Base-by-base conservation (phyloP, 2,888 invertebrate genomes). In the Acrobasis repandana region DNA sequence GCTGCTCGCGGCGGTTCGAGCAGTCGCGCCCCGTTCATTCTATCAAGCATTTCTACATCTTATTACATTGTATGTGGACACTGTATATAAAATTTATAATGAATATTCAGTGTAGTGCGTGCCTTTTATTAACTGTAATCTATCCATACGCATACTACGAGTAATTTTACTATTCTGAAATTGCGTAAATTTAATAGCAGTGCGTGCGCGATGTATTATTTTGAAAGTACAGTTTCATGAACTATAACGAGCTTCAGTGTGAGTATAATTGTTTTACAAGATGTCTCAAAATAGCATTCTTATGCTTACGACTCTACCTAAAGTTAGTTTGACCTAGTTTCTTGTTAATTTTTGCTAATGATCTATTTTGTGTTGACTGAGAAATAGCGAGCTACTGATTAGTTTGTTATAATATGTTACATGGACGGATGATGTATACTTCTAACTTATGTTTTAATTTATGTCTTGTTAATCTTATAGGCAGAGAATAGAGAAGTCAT, bases 381-480 rank as follows among this genome's bases (percentile, higher is more conserved):
- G 15, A 52, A 36, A 52, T 43, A 43, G 43, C 43, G n/a, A 43
- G 36, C 36, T 36, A 36, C n/a, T 43, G 43, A 43, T 43, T 43
- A 43, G 43, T 43, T 43, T 11, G 38, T 38, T 38, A 43, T 43
- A 43, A n/a, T n/a, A 43, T 14, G 43, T 43, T 43, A 43, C n/a
- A 43, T 43, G 43, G n/a, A 43, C n/a, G 43, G n/a, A 43, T 43
- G 43, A 43, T n/a, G 43, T 43, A 43, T 43, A 49, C 11, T 51
- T 48, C 48, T 70, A 58, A 56, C 48, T 56, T 65, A 65, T 67
- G 43, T 43, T 43, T 43, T 43, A 69, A 67, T 67, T 73, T 76
- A 76, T 66, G 72, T 76, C 83, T 82, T 79, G 77, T 82, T 77
- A 80, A 81, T 82, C 74, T 79, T 79, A 74, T 82, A 74, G 75